Base-by-base conservation (phyloP, 2,113 vertebrate species). In the Bothrops jararaca region DNA sequence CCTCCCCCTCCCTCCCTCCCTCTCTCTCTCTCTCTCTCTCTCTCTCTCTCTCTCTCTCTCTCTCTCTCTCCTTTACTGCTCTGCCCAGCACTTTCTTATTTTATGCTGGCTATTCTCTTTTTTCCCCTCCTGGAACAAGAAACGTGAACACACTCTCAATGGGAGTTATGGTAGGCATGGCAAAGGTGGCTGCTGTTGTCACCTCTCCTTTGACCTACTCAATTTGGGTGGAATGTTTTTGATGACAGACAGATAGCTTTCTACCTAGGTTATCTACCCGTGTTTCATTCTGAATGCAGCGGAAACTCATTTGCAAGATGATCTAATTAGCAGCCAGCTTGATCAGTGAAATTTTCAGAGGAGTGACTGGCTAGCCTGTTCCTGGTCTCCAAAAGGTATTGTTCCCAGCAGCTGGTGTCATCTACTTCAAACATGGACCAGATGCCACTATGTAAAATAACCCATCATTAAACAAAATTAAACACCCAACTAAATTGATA, bases 321-420 rank as follows among this genome's bases (percentile, higher is more conserved):
- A 45, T 93, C 89, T 95, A 89, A 95, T 94, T 94, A 94, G 88
- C n/a, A 93, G 92, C 0, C 20, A 91, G 92, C 0, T 89, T 86
- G 93, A 93, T 89, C 74, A 93, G 54, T 94, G 13, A 94, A 96
- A 96, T 95, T 2, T 80, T 50, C 95, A 85, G 93, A 95, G 95
- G 94, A 53, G 89, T 95, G 94, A 92, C 57, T 96, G 86, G 86
- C 54, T 89, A 42, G 42, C 22, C 93, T 95, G n/a, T 5, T 89
- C 3, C 58, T 90, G 95, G 4, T 94, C 90, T 96, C 50, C 92
- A 86, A 91, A 95, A 95, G 89, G 88, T 93, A 86, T 92, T 85
- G 39, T 89, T 90, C 95, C 3, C 3, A 94, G 7, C 3, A 57
- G 93, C 64, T 45, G 52, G 12, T 93, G 9, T 85, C 94, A 90